Evolutionary conservation across 1,140 invertebrate genomes (phyloP).

Genomic region (Aphelinus atriplicis): DNA sequence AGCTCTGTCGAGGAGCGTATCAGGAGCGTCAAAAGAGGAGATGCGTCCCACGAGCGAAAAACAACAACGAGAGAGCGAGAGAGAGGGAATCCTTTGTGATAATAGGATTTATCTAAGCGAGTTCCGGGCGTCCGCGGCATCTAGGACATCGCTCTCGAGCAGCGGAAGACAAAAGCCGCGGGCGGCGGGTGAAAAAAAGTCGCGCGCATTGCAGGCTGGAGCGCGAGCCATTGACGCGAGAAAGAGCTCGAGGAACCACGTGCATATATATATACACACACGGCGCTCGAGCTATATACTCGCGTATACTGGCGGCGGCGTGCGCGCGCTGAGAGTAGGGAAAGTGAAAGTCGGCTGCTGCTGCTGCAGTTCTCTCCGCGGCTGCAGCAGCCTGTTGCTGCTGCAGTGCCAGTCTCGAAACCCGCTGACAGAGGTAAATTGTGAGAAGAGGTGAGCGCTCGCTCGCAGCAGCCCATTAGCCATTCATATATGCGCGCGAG

Average conservation of each 20-base stretch:
- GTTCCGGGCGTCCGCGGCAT: background rate
- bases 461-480: constrained; percentile 16
- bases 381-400: too few species aligned
- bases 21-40: too few species aligned
- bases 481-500: constrained; percentile 14
- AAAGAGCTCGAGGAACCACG: background rate
- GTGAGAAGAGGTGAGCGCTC: constrained; percentile 41
- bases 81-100: too few species aligned
- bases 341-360: constrained; percentile 38
- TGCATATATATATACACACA: constrained; percentile 5
- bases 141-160: constrained; percentile 13
- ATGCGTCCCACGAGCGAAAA: too few species aligned
- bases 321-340: constrained; percentile 27
- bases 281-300: too few species aligned
- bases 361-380: constrained; percentile 1
- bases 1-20: too few species aligned
- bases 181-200: too few species aligned
- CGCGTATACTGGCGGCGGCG: background rate
- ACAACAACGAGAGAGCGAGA: too few species aligned
- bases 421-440: constrained; percentile 36
- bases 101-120: too few species aligned
- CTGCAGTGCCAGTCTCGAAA: background rate
- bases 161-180: too few species aligned
- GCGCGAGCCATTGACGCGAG: constrained; percentile 19
- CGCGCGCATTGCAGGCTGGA: too few species aligned